A percentile compares a stretch with the other conserved stretches of the same genome.
phyloP scores from a whole-genome alignment of 2,113 vertebrate species.

The Neogale vison region DNA sequence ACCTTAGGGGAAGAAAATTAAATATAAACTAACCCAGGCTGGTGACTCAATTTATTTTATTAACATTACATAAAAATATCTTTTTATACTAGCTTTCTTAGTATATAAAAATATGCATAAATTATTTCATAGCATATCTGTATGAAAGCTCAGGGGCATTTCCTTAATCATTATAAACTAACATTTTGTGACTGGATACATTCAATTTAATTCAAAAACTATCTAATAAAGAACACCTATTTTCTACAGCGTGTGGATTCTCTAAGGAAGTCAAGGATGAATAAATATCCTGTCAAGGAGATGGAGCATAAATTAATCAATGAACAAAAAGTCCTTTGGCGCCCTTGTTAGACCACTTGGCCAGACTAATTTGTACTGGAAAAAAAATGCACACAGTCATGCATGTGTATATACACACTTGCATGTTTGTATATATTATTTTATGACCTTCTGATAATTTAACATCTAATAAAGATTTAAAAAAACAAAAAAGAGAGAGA shows the following conservation, averaged over 20 bases:
- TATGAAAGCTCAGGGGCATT: background rate
- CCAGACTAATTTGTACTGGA: background rate
- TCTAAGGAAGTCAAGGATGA: background rate
- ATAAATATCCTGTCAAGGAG: background rate
- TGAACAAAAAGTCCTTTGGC: background rate
- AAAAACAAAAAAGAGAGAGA: background rate
- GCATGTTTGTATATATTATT: background rate
- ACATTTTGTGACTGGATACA: background rate
- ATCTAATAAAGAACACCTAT: background rate
- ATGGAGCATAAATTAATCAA: background rate
- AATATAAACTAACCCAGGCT: background rate
- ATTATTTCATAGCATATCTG: background rate
- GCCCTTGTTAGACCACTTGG: background rate
- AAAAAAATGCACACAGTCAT: background rate
- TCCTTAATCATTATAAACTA: background rate
- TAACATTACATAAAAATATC: background rate
- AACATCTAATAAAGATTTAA: background rate
- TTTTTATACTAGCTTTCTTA: background rate
- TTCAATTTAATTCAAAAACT: slow-evolving; percentile 25
- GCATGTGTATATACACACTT: background rate
- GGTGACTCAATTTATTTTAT: background rate
- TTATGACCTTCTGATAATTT: background rate
- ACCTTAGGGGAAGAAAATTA: background rate
- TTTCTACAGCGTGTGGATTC: background rate
- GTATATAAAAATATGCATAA: background rate